Evolutionary conservation across 2,888 invertebrate species (phyloP).

Genomic region (Philereme transversata): DNA sequence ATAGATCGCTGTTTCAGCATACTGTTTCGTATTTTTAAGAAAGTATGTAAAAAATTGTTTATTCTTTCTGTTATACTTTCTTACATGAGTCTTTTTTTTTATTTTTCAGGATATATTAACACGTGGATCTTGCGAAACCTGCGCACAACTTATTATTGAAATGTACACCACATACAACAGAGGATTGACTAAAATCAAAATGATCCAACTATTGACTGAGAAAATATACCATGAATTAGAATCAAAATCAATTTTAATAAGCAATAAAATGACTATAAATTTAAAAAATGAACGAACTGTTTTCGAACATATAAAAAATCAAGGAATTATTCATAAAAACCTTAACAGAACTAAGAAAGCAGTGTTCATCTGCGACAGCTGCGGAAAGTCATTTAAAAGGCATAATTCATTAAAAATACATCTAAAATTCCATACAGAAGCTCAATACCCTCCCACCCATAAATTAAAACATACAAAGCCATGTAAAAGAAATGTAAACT

Average conservation of each 20-base stretch:
- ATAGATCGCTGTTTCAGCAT: no score
- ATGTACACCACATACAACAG: conserved; percentile 6
- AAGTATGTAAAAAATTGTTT: no score
- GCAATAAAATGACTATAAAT: conserved; percentile 5
- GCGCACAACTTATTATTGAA: conserved; percentile 5
- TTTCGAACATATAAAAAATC: not conserved
- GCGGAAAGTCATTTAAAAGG: not conserved
- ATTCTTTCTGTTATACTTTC: no score
- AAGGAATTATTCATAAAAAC: not conserved
- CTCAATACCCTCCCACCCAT: not conserved
- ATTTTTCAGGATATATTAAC: conserved; percentile 7
- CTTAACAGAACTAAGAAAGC: not conserved
- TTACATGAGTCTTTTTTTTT: not conserved
- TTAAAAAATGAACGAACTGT: not conserved
- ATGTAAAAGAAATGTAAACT: not conserved
- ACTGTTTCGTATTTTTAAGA: no score
- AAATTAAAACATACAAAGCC: not conserved
- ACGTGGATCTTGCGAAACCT: conserved; percentile 1
- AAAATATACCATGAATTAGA: conserved; percentile 1
- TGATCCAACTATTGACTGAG: not conserved
- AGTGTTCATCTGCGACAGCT: not conserved
- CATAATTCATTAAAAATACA: not conserved
- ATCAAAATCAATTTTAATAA: not conserved
- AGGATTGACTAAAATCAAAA: conserved; percentile 4
- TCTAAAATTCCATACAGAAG: not conserved